A percentile compares a stretch with the other conserved stretches of the same genome.
These are phyloP conservation scores for Colius striatus DNA, from an alignment of 2,113 vertebrate species.

Conservation along the genomic window DNA sequence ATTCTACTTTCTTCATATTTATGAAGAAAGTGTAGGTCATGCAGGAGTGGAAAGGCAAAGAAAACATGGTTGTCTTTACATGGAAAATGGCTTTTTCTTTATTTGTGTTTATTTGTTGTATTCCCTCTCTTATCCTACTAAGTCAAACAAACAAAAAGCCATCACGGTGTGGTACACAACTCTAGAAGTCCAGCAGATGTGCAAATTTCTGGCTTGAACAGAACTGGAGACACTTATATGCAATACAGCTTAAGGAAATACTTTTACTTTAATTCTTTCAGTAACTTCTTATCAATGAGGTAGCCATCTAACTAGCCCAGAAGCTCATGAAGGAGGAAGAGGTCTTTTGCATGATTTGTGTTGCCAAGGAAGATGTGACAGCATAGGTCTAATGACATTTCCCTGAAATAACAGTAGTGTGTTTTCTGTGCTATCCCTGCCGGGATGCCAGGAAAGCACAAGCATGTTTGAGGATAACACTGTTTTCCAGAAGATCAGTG, in stretches of 20 bases:
- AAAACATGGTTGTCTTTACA: background rate
- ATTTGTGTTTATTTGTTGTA: background rate
- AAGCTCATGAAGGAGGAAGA: background rate
- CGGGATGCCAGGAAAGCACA: background rate
- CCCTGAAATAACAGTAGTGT: background rate
- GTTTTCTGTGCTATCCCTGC: background rate
- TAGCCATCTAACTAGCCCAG: background rate
- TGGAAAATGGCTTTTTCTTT: background rate
- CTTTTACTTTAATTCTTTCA: background rate
- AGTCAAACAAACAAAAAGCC: background rate
- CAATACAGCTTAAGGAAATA: background rate
- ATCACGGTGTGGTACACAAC: background rate
- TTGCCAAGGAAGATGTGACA: background rate
- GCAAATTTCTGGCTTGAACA: background rate
- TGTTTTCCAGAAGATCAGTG: background rate
- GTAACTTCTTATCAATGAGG: background rate
- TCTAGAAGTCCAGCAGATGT: background rate
- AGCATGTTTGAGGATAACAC: background rate
- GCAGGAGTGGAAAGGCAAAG: background rate
- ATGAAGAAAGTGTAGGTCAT: background rate
- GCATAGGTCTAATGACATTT: background rate
- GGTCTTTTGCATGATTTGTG: background rate
- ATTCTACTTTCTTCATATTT: background rate
- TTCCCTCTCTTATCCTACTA: background rate
- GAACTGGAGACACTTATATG: background rate